Evolutionary conservation across 2,113 vertebrate species (phyloP).

Genomic region (Cinclus mexicanus): DNA sequence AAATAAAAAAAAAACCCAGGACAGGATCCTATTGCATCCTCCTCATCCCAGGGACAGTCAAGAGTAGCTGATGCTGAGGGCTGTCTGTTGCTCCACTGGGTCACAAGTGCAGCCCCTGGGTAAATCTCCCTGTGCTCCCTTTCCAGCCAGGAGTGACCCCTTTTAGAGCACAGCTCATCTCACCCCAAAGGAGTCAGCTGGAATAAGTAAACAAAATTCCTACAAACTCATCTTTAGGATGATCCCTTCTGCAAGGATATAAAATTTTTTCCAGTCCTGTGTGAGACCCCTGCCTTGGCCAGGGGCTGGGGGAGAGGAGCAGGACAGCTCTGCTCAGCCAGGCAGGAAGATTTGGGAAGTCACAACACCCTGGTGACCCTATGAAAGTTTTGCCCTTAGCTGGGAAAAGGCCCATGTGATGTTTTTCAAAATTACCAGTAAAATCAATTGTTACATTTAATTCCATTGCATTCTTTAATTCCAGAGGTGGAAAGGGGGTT

Average conservation of each 20-base stretch:
- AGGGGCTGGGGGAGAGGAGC: background rate
- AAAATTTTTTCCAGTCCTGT: background rate
- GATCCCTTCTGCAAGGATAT: background rate
- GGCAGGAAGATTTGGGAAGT: background rate
- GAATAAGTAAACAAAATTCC: background rate
- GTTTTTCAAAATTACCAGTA: background rate
- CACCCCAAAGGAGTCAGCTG: background rate
- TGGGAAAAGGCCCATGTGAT: background rate
- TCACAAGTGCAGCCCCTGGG: background rate
- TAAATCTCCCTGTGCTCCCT: background rate
- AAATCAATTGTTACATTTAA: background rate
- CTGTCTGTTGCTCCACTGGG: background rate
- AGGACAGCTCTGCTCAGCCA: background rate
- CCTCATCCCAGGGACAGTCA: background rate
- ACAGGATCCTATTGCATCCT: background rate
- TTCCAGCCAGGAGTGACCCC: background rate
- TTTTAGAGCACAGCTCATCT: background rate
- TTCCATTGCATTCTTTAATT: background rate
- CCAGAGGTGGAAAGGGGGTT: background rate
- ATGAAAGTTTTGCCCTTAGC: background rate
- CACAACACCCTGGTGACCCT: background rate
- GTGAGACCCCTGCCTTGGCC: background rate
- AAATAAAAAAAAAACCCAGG: no score
- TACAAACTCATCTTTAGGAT: background rate
- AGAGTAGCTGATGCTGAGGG: background rate